These are phyloP conservation scores for Kryptopterus vitreolus DNA, from an alignment of 2,797 vertebrate species.

Conservation along the genomic window DNA sequence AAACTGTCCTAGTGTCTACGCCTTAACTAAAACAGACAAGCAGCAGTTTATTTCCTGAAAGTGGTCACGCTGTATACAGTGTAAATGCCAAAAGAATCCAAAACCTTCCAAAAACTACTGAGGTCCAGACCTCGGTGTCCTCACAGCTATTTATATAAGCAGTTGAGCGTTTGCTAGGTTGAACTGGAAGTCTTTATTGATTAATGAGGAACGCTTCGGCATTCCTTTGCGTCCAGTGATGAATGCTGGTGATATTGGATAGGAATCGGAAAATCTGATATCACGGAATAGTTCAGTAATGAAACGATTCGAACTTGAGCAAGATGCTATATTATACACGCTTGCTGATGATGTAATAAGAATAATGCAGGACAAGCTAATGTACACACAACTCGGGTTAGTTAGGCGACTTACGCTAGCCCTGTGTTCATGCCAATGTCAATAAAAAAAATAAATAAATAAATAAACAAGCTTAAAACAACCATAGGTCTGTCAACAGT, in stretches of 20 bases:
- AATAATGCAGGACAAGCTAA: background rate
- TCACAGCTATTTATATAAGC: conserved; percentile 10
- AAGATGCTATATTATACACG: background rate
- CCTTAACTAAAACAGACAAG: background rate
- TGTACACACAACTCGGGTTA: background rate
- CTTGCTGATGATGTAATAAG: background rate
- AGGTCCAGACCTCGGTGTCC: background rate
- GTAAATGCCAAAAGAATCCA: background rate
- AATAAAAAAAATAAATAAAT: too few species aligned
- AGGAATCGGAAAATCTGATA: background rate
- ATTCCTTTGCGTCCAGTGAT: background rate
- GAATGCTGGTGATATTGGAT: background rate
- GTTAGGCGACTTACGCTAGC: background rate
- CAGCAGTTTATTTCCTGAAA: background rate
- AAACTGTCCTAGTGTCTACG: background rate
- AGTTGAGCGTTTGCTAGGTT: conserved; percentile 3
- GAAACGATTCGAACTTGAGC: background rate
- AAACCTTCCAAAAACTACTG: background rate
- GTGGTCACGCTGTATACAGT: background rate
- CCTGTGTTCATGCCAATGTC: background rate
- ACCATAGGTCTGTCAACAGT: too few species aligned
- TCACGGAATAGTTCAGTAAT: background rate
- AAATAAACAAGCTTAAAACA: too few species aligned
- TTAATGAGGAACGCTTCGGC: background rate
- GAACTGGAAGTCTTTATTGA: background rate